Base-by-base conservation (phyloP, 2,888 invertebrate genomes). In the Cryptocephalus moraei region DNA sequence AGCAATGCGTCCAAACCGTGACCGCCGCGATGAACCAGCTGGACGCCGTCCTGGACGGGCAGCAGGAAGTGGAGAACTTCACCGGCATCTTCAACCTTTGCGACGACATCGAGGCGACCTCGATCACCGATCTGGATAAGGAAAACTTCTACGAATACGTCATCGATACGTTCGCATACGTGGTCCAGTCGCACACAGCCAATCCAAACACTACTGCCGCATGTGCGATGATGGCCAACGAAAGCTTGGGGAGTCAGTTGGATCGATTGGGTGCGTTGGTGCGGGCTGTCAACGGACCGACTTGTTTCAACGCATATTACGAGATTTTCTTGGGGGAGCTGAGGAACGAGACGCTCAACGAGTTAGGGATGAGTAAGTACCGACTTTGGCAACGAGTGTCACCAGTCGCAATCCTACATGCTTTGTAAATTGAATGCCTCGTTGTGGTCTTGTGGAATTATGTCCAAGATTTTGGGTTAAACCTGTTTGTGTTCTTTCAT, bases 111-210 rank as follows among this genome's bases (percentile, higher is more conserved):
- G 76, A 81, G 54, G 70, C 75, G 8, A 78, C 80, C 0, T 70
- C 78, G 10, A 65, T 73, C 0, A 77, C 76, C 51, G 55, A 53
- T 2, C 71, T 80, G 36, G 89, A 91, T 61, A 75, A 91, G n/a
- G 75, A 83, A 1, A 91, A 84, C 63, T 80, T 96, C 47, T 90
- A 82, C 65, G 85, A 83, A 64, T 78, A 78, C 10, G 68, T 95
- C 38, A 86, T 92, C 0, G 80, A 84, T 42, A 86, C 89, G 68
- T 89, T 95, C 68, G 92, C 91, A 44, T 89, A 82, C 36, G 78
- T 93, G 33, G 93, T 94, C 0, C 95, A 96, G 63, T 95, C 95
- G 66, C 93, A 94, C 67, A 88, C 88, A 63, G 92, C 80, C 8
- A 70, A 76, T 66, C 59, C 73, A 0, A 84, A 81, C 89, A 87